Conservation (phyloP, 2,113 vertebrate genomes). For the Oreochromis spilurus region DNA sequence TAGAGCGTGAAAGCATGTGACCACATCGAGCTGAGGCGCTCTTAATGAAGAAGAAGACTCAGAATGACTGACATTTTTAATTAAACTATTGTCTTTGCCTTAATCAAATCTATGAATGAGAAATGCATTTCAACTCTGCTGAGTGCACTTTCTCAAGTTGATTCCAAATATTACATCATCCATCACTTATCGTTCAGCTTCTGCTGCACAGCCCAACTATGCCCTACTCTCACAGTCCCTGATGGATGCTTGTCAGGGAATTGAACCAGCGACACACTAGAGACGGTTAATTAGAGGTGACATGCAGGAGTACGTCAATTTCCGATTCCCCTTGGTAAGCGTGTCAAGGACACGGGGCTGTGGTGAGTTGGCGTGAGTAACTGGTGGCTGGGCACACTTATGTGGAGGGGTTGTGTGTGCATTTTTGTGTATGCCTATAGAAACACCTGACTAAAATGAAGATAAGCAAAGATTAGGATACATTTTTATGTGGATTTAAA, state of each 20-base stretch:
- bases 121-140: constrained; percentile 53
- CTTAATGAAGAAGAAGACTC: constrained; percentile 48
- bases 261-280: constrained; percentile 53
- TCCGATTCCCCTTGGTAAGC: constrained; percentile 60
- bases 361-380: constrained; percentile 27
- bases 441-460: not conserved
- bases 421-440: not conserved
- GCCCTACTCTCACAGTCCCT: constrained; percentile 49
- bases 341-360: constrained; percentile 74
- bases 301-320: constrained; percentile 56
- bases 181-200: constrained; percentile 35
- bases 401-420: not conserved
- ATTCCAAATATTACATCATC: constrained; percentile 59
- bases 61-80: constrained; percentile 56
- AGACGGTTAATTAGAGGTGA: constrained; percentile 71
- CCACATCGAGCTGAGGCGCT: not conserved
- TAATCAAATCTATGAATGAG: constrained; percentile 65
- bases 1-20: not conserved
- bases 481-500: not conserved
- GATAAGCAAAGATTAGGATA: not conserved
- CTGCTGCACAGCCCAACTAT: not conserved
- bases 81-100: constrained; percentile 61
- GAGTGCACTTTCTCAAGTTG: constrained; percentile 14
- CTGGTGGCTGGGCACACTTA: constrained; percentile 16
- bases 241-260: constrained; percentile 65